phyloP scores from a whole-genome alignment of 2,113 vertebrate species.

The Pica pica region DNA sequence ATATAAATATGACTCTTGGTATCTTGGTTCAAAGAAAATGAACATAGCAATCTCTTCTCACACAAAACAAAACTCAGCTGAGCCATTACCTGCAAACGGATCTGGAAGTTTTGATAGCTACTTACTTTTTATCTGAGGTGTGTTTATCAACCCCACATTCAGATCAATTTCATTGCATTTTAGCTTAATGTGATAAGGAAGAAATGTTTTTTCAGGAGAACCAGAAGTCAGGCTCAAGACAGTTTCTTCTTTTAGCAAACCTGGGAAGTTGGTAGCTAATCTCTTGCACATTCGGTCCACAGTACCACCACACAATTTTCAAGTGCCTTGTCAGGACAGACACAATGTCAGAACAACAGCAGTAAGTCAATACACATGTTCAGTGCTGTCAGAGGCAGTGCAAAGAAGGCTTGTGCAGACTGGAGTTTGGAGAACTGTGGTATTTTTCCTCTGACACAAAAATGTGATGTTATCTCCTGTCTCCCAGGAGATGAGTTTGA shows the following conservation, averaged over 20 bases:
- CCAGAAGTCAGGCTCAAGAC: background rate
- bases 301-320: background rate
- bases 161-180: background rate
- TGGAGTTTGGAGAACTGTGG: background rate
- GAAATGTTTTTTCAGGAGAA: background rate
- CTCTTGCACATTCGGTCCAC: background rate
- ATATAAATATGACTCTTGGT: background rate
- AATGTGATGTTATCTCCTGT: background rate
- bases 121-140: background rate
- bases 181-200: background rate
- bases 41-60: background rate
- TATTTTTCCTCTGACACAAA: background rate
- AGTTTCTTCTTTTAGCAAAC: background rate
- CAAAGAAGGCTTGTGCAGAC: background rate
- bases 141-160: background rate
- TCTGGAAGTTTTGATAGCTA: background rate
- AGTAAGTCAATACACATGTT: background rate
- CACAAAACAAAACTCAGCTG: background rate
- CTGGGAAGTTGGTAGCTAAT: background rate
- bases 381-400: background rate
- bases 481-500: background rate
- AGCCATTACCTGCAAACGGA: background rate
- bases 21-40: background rate
- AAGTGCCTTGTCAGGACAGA: background rate
- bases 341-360: background rate